These are phyloP conservation scores for Heliconius eleuchia DNA, from an alignment of 1,140 invertebrate genomes.

Conservation along the genomic window DNA sequence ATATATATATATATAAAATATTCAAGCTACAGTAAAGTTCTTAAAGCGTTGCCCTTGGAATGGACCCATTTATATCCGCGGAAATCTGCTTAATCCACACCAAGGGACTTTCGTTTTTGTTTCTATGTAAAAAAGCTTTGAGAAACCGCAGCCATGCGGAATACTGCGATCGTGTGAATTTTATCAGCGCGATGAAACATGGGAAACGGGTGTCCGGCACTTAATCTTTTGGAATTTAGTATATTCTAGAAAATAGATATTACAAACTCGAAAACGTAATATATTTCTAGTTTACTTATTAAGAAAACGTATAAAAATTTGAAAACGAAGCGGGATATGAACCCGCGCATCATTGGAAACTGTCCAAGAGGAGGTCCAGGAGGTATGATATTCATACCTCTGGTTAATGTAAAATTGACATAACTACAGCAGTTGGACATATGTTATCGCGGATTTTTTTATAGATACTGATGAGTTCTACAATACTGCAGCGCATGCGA, in stretches of 20 bases:
- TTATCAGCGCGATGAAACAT: slow-evolving; percentile 34
- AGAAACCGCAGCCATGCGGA: slow-evolving; percentile 26
- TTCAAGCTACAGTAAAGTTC: slow-evolving; percentile 29
- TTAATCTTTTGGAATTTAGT: slow-evolving; percentile 16
- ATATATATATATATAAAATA: not conserved
- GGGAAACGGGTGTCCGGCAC: slow-evolving; percentile 9
- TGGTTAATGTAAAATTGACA: too few relatives aligned
- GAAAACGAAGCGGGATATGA: too few relatives aligned
- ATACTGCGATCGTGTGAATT: slow-evolving; percentile 30
- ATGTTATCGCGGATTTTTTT: too few relatives aligned
- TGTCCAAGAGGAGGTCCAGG: too few relatives aligned
- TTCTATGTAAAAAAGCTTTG: slow-evolving; percentile 21
- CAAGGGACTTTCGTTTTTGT: slow-evolving; percentile 17
- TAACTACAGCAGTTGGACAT: too few relatives aligned
- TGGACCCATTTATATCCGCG: slow-evolving; percentile 44
- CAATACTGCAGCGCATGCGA: too few relatives aligned
- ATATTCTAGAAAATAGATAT: slow-evolving; percentile 1
- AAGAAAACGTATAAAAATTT: too few relatives aligned
- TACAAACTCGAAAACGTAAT: too few relatives aligned
- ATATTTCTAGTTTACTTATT: too few relatives aligned
- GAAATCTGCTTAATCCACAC: slow-evolving; percentile 42
- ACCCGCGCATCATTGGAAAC: too few relatives aligned
- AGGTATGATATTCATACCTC: too few relatives aligned
- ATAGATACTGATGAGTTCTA: too few relatives aligned
- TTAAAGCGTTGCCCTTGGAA: slow-evolving; percentile 37